Evolutionary conservation across 35 echinoderm and acorn worm species (phyloP), one percentile per base, ranked within the genome.

Genomic region (Diadema setosum): DNA sequence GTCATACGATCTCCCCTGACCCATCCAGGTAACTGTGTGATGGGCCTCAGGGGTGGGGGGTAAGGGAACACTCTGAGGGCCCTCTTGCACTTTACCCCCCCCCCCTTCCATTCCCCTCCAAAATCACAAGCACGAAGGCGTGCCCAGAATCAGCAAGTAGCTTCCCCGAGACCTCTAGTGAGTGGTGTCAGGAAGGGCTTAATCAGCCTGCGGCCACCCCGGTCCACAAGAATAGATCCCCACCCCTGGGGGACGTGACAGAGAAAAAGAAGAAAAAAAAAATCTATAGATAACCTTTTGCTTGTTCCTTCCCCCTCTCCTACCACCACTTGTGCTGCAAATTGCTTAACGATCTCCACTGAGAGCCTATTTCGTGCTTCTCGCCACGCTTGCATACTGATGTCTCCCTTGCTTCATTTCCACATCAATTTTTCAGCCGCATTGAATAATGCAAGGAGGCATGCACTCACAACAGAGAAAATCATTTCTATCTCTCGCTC

Each of bases 201-300:
- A 67, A 67, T 67, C 63, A 67, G 27, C 63, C 63, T 8, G 27
- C 63, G 24, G 63, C 63, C 30, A 34, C 63, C 30, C 27, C 63
- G 30, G 30, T 34, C 30, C 63, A 67, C 27, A 78, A 78, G 44
- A 78, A 78, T 42, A 78, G 40, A 43, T 78, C 73, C 37, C 39
- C 34, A n/a, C 73, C 25, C 73, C 34, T 36, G 9, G 48, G 48
- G 48, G 48, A n/a, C 9, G 9, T 52, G 9, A 52, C 48, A 52
- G 48, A n/a, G n/a, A 52, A 11, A n/a, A n/a, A 52, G 48, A 11
- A 11, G 9, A n/a, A 9, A 9, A 6, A 44, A 78, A 78, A 78
- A 78, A 78, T 78, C 73, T 78, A 78, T 78, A 78, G 39, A 78
- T 78, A 78, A 78, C 73, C 73, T 78, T 78, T 78, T 78, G 73